These are phyloP conservation scores for Natator depressus DNA, from an alignment of 2,113 vertebrate species.

Conservation along the genomic window DNA sequence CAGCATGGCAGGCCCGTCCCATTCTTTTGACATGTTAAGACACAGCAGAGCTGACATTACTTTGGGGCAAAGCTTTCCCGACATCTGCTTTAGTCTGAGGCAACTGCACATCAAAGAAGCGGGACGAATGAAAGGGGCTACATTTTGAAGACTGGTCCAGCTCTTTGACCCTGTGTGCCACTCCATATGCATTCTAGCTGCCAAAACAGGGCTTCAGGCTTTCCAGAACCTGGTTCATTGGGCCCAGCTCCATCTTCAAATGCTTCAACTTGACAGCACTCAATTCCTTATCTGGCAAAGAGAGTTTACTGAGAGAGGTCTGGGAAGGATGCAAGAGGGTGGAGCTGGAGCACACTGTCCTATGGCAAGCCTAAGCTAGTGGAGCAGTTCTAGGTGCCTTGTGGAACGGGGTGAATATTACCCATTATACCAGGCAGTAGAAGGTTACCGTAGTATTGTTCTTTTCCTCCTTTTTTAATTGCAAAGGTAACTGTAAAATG, in stretches of 20 bases:
- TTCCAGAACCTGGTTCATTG: neutral
- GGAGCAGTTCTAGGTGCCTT: neutral
- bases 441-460: neutral
- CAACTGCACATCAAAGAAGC: neutral
- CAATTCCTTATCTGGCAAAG: neutral
- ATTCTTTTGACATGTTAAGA: neutral
- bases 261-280: neutral
- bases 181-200: neutral
- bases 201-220: neutral
- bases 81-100: neutral
- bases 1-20: neutral
- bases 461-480: neutral
- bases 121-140: no score
- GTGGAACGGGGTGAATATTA: neutral
- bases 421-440: neutral
- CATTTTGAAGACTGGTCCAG: neutral
- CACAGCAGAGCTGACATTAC: neutral
- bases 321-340: neutral
- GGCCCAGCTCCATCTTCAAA: neutral
- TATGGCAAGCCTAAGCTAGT: neutral
- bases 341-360: no score
- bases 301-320: neutral
- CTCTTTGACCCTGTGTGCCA: neutral
- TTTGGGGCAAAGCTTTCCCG: neutral
- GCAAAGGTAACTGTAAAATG: neutral